These are phyloP conservation scores for Phycodurus eques DNA, from an alignment of 2,113 vertebrate genomes.

Conservation along the genomic window DNA sequence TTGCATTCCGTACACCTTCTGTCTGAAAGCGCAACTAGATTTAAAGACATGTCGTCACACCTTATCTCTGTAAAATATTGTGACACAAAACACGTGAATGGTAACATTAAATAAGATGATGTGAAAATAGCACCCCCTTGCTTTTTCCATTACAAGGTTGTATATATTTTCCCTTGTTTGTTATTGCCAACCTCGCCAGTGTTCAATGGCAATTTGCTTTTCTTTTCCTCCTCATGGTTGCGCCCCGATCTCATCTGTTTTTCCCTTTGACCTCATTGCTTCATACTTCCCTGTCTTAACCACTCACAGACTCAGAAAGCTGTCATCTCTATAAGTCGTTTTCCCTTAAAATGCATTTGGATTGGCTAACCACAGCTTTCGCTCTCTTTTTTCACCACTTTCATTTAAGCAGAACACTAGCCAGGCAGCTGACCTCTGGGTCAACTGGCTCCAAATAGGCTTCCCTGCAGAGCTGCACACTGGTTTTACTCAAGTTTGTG, in stretches of 20 bases:
- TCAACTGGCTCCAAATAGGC: constrained; percentile 73
- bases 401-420: constrained; percentile 59
- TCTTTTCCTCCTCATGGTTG: constrained; percentile 18
- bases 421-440: constrained; percentile 41
- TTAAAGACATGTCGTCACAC: neutral
- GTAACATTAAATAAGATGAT: neutral
- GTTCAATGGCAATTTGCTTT: constrained; percentile 7
- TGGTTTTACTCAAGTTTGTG: constrained; percentile 35
- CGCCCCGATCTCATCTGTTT: constrained; percentile 19
- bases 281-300: constrained; percentile 39
- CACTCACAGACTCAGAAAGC: constrained; percentile 57
- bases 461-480: constrained; percentile 27
- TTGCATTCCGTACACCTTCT: constrained; percentile 2
- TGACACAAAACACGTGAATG: neutral
- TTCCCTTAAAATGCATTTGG: constrained; percentile 67
- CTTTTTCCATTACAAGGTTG: neutral
- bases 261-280: constrained; percentile 32
- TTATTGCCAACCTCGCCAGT: constrained; percentile 1
- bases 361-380: constrained; percentile 59
- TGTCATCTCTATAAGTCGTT: constrained; percentile 71
- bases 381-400: constrained; percentile 49
- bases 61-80: neutral
- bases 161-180: neutral
- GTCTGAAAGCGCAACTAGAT: neutral
- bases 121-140: neutral